A percentile compares a stretch with the other conserved stretches of the same genome.
Conservation (phyloP, 2,797 vertebrate species). For the Helarctos malayanus region DNA sequence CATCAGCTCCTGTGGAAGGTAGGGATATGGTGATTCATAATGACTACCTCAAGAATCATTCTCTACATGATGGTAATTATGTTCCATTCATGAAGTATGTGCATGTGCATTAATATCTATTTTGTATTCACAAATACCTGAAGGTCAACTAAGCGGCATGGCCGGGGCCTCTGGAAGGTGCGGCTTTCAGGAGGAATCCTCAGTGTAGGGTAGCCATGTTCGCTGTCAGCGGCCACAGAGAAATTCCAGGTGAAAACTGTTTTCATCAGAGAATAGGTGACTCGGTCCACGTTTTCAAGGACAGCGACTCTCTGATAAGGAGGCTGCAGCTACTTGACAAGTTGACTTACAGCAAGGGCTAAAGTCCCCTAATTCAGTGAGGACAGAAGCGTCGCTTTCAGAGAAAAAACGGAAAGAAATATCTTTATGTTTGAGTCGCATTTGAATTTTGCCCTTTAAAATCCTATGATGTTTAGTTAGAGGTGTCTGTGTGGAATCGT, state of each 20-base stretch:
- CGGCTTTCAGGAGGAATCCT: not conserved
- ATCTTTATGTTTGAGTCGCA: not conserved
- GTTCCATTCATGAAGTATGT: not conserved
- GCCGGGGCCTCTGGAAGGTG: not conserved
- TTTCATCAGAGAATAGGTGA: not conserved
- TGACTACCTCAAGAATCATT: not conserved
- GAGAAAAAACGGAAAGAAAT: not conserved
- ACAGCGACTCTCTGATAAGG: conserved; percentile 64
- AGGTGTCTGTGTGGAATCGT: not conserved
- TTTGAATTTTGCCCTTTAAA: conserved; percentile 37
- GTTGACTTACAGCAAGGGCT: conserved; percentile 28
- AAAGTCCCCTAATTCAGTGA: conserved; percentile 61
- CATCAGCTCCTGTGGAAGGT: not conserved
- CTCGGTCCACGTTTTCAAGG: not conserved
- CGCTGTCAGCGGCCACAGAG: not conserved
- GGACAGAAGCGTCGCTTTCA: not conserved
- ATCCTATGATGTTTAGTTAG: not conserved
- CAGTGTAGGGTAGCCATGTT: not conserved
- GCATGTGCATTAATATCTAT: too few species aligned
- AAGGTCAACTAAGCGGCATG: not conserved
- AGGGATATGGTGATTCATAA: too few species aligned
- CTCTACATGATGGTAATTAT: not conserved
- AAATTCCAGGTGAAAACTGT: conserved; percentile 47
- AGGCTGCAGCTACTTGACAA: conserved; percentile 50
- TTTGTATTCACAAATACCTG: not conserved